A percentile compares a stretch with the other conserved stretches of the same genome.
These are phyloP conservation scores for Drosophila algonquin DNA, from an alignment of 2,888 invertebrate genomes.

Conservation along the genomic window DNA sequence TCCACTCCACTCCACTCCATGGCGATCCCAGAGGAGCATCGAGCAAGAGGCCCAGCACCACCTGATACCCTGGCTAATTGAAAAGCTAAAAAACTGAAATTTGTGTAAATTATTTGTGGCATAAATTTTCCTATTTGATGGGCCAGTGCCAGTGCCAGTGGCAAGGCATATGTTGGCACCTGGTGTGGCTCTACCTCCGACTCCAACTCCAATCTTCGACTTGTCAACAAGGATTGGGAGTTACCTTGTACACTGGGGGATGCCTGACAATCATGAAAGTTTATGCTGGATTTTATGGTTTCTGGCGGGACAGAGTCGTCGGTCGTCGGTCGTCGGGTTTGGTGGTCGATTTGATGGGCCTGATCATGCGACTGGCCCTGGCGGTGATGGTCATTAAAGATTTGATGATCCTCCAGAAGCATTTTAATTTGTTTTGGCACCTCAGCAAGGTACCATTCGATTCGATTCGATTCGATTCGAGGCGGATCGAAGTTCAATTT, in stretches of 20 bases:
- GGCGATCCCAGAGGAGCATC: not conserved
- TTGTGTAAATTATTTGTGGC: slow-evolving; percentile 75
- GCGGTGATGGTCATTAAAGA: slow-evolving; percentile 50
- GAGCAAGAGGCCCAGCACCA: not conserved
- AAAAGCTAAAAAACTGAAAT: slow-evolving; percentile 68
- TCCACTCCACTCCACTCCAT: not conserved
- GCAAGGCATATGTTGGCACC: slow-evolving; percentile 27
- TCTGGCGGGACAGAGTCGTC: slow-evolving; percentile 3
- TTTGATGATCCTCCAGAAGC: slow-evolving; percentile 55
- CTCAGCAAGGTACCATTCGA: slow-evolving; percentile 14
- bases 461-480: not conserved
- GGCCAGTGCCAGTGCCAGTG: slow-evolving; percentile 14
- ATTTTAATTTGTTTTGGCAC: slow-evolving; percentile 64
- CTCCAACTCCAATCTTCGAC: not conserved
- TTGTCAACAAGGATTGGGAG: slow-evolving; percentile 63
- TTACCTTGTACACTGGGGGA: not conserved
- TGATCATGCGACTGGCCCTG: not conserved
- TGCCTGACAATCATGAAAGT: slow-evolving; percentile 53
- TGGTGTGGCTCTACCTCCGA: slow-evolving; percentile 6
- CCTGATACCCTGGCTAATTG: slow-evolving; percentile 63
- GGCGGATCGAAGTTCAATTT: slow-evolving; percentile 22
- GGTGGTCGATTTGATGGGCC: slow-evolving; percentile 42
- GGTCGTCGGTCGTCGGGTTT: slow-evolving; percentile 3
- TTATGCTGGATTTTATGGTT: slow-evolving; percentile 47
- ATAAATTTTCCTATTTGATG: slow-evolving; percentile 72